Evolutionary conservation across 2,888 invertebrate genomes (phyloP).

Genomic region (Lycaena phlaeas): DNA sequence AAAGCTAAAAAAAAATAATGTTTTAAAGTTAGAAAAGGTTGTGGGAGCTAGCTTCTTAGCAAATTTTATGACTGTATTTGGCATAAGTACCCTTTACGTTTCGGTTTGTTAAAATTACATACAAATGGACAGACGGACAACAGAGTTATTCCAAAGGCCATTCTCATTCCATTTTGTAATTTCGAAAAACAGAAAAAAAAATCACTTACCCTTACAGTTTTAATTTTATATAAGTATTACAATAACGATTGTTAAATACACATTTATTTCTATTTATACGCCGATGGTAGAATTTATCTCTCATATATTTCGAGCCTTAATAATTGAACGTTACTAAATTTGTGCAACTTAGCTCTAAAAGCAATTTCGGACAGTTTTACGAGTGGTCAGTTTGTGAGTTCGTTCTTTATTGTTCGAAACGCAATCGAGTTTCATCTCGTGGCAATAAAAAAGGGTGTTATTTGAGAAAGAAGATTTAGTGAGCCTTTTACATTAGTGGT

Average conservation of each 20-base stretch:
- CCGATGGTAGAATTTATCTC: background rate
- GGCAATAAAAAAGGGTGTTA: conserved; percentile 22
- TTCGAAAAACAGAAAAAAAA: too few species aligned
- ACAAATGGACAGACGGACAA: too few species aligned
- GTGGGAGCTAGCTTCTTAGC: too few species aligned
- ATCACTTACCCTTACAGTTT: too few species aligned
- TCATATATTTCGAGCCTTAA: conserved; percentile 5
- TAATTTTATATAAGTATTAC: too few species aligned
- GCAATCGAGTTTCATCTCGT: conserved; percentile 23
- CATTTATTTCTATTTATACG: background rate
- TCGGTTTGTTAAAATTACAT: too few species aligned
- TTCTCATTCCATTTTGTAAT: too few species aligned
- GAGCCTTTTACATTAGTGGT: conserved; percentile 6
- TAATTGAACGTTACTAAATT: conserved; percentile 14
- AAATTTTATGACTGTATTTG: too few species aligned
- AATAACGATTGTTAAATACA: background rate
- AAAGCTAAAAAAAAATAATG: too few species aligned
- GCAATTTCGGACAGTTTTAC: conserved; percentile 28
- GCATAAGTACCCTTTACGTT: too few species aligned
- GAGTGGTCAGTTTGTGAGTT: conserved; percentile 26
- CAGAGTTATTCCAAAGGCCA: too few species aligned
- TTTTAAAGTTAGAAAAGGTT: too few species aligned
- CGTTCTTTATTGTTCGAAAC: conserved; percentile 29
- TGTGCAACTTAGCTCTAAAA: conserved; percentile 21
- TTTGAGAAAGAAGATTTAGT: conserved; percentile 18